Evolutionary conservation across 2,113 vertebrate genomes (phyloP), one percentile per base, ranked within the genome.

Genomic region (Ochotona princeps): DNA sequence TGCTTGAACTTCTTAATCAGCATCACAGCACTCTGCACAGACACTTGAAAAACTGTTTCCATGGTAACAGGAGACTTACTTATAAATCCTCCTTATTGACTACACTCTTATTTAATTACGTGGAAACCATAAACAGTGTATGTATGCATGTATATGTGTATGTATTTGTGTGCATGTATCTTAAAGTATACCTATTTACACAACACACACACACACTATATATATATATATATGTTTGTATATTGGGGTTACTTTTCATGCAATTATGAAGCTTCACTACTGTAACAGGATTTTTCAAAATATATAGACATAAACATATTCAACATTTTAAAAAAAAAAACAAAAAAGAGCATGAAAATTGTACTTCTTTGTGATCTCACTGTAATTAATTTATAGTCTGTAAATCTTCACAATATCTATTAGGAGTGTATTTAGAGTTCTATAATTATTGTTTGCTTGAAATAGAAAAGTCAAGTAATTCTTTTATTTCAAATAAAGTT

Each of bases 61-160:
- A 98, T 98, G 97, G 98, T 78, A 98, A 98, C 98, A 70, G 83
- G 70, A 97, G 94, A 96, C 61, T 87, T 97, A 95, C 94, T 98
- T 93, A 83, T 89, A 97, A 90, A 28, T 94, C 88, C 65, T 96
- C 95, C 96, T 95, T 95, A 92, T 97, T 92, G 96, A 70, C 90
- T 92, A 95, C 90, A 91, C 78, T 94, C 86, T 95, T 96, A 95
- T 95, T 96, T 96, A 96, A 96, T 96, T 95, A 94, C 80, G 91
- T n/a, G 73, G 94, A n/a, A 96, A 95, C 47, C 74, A 89, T 83
- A 87, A 93, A 97, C 95, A 4, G 30, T 47, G 9, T 76, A 17
- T 70, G 8, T 61, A 23, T 83, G 25, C 49, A 20, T 76, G 23
- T 49, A 20, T 65, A 38, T 91, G 10, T 14, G 2, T 10, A 47